phyloP scores from a whole-genome alignment of 2,888 invertebrate species.

The Glyphotaelius pellucidus region DNA sequence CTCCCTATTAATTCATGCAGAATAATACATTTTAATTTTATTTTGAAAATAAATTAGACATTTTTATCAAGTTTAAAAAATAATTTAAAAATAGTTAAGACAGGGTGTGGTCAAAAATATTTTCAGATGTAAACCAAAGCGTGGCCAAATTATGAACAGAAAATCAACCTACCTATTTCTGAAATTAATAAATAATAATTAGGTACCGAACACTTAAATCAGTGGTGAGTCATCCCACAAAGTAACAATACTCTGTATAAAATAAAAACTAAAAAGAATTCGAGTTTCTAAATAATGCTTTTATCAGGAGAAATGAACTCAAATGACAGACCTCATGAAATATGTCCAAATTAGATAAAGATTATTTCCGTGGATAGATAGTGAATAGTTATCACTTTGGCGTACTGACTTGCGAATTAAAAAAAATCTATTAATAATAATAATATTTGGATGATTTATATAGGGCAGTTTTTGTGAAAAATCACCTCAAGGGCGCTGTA shows the following conservation, averaged over 20 bases:
- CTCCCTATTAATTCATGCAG: neutral
- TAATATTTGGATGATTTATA: too few relatives aligned
- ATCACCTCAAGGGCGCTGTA: too few relatives aligned
- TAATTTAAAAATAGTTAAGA: neutral
- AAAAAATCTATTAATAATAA: neutral
- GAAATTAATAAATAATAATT: neutral
- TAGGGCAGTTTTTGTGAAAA: too few relatives aligned
- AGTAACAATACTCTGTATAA: neutral
- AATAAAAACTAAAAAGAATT: neutral
- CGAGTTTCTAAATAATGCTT: neutral
- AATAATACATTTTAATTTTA: neutral
- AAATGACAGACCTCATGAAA: neutral
- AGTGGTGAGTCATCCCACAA: neutral
- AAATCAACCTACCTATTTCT: neutral
- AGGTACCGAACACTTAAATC: neutral
- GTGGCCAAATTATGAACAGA: neutral
- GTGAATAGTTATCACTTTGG: neutral
- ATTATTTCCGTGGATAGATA: neutral
- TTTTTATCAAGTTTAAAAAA: neutral
- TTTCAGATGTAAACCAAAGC: neutral
- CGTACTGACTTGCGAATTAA: neutral
- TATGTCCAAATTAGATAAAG: neutral
- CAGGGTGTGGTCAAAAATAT: neutral
- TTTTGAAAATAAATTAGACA: neutral
- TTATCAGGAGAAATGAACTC: neutral